Conservation (phyloP, 1,140 invertebrate species). For the Epicauta chinensis region DNA sequence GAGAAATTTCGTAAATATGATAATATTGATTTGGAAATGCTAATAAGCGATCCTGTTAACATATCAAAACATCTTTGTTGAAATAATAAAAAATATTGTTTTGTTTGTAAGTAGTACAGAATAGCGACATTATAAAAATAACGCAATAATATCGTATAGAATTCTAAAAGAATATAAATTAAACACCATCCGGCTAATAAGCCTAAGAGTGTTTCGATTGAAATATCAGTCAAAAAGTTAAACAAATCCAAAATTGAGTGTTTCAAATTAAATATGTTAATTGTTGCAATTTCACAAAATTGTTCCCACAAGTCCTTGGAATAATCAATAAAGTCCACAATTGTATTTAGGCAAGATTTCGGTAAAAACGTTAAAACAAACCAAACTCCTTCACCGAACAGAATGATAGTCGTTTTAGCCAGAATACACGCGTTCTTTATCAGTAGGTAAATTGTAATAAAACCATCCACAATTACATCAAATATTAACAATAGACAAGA, state of each 20-base stretch:
- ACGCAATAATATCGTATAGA: slow-evolving; percentile 15
- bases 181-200: slow-evolving; percentile 17
- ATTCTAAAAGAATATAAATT: slow-evolving; percentile 22
- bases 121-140: slow-evolving; percentile 8
- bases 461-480: not conserved
- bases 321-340: not conserved
- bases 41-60: too few relatives aligned
- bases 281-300: not conserved
- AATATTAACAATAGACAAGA: not conserved
- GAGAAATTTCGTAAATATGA: too few relatives aligned
- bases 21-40: too few relatives aligned
- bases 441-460: not conserved
- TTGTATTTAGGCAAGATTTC: slow-evolving; percentile 5
- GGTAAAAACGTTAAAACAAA: slow-evolving; percentile 23
- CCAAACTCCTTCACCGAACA: slow-evolving; percentile 28
- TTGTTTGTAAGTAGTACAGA: not conserved
- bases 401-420: slow-evolving; percentile 15
- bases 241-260: slow-evolving; percentile 8
- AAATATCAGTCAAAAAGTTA: slow-evolving; percentile 25
- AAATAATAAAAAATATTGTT: too few relatives aligned
- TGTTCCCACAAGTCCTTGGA: slow-evolving; percentile 5
- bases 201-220: slow-evolving; percentile 24
- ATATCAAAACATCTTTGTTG: too few relatives aligned
- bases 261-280: not conserved
- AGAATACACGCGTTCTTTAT: slow-evolving; percentile 9